phyloP scores from a whole-genome alignment of 1,140 invertebrate species.

The Hylyphantes graminicola region DNA sequence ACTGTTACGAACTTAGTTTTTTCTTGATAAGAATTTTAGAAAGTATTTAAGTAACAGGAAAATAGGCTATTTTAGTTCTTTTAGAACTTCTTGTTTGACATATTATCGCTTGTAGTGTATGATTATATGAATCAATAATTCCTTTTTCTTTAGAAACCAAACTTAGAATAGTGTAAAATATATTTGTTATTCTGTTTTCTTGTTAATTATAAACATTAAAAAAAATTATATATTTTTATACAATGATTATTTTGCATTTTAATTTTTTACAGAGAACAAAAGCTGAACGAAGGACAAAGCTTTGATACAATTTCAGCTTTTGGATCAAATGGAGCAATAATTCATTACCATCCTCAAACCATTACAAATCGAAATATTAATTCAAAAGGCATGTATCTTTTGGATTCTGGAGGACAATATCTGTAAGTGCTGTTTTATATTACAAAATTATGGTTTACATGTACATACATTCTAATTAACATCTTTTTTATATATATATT shows the following conservation, averaged over 20 bases:
- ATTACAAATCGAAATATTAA: constrained; percentile 80
- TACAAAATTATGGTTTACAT: background rate
- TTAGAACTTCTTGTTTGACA: too few relatives aligned
- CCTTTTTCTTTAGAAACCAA: too few relatives aligned
- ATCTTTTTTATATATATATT: background rate
- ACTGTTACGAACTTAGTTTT: too few relatives aligned
- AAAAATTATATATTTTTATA: too few relatives aligned
- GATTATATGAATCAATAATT: too few relatives aligned
- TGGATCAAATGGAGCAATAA: constrained; percentile 91
- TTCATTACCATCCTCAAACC: constrained; percentile 85
- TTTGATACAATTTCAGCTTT: constrained; percentile 93
- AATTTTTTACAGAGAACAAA: constrained; percentile 71
- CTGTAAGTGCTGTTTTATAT: constrained; percentile 30
- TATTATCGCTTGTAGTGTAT: too few relatives aligned
- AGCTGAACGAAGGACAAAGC: constrained; percentile 87
- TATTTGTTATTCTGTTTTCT: too few relatives aligned
- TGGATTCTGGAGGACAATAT: constrained; percentile 90
- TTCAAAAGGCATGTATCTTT: constrained; percentile 83
- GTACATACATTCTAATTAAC: background rate
- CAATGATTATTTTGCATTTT: background rate
- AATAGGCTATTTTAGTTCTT: too few relatives aligned
- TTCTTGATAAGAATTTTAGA: too few relatives aligned
- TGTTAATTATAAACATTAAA: too few relatives aligned
- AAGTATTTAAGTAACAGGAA: too few relatives aligned
- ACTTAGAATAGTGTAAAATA: too few relatives aligned